A percentile compares a stretch with the other conserved stretches of the same genome.
Evolutionary conservation across 1,140 invertebrate species (phyloP).

Genomic region (Papilio helenus): DNA sequence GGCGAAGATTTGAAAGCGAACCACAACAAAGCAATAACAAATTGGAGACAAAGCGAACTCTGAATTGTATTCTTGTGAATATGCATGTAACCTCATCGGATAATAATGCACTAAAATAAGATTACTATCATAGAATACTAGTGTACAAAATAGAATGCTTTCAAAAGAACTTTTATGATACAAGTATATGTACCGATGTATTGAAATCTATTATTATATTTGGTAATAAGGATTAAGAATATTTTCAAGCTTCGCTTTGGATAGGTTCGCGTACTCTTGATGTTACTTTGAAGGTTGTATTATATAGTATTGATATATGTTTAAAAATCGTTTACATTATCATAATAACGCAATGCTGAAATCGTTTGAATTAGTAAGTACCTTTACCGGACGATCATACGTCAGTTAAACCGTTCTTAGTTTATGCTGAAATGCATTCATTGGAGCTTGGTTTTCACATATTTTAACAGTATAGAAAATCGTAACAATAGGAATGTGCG

Average conservation of each 20-base stretch:
- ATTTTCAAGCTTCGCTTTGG: no score
- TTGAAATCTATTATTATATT: neutral
- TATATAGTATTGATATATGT: no score
- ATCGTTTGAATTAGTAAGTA: no score
- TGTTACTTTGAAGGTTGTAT: no score
- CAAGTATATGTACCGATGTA: neutral
- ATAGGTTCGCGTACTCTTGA: no score
- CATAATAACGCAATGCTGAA: no score
- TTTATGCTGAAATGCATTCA: no score
- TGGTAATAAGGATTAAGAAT: neutral
- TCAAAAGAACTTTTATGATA: neutral
- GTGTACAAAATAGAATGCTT: neutral
- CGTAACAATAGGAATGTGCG: neutral
- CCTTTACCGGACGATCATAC: no score
- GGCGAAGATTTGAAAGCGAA: conserved; percentile 15
- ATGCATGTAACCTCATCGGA: conserved; percentile 2
- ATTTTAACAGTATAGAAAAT: neutral
- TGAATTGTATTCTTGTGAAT: neutral
- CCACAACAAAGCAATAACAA: conserved; percentile 10
- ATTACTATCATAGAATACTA: neutral
- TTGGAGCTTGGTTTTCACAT: no score
- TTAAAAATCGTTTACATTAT: no score
- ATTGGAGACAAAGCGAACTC: conserved; percentile 17
- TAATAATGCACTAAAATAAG: conserved; percentile 9
- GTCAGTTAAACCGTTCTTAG: no score